A percentile compares a stretch with the other conserved stretches of the same genome.
These are phyloP conservation scores for Osmerus mordax DNA, from an alignment of 2,113 vertebrate species.

Conservation along the genomic window DNA sequence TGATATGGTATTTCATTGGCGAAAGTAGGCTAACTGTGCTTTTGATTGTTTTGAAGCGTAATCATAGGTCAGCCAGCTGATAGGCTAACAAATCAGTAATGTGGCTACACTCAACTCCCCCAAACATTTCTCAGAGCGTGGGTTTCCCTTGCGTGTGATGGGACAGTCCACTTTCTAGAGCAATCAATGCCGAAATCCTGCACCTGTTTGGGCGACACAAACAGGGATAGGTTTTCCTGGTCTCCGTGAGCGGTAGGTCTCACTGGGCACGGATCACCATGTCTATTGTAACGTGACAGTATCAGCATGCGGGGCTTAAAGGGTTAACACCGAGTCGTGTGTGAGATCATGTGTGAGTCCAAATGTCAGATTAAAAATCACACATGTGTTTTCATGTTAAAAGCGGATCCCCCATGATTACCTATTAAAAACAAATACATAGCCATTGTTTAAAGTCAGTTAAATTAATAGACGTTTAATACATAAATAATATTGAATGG, in stretches of 20 bases:
- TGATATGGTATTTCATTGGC: no score
- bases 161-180: constrained; percentile 3
- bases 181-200: constrained; percentile 52
- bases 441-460: no score
- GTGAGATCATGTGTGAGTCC: constrained; percentile 29
- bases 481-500: no score
- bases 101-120: neutral
- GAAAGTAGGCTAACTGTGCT: no score
- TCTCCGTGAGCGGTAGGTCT: constrained; percentile 30
- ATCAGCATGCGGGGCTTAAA: constrained; percentile 49
- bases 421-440: no score
- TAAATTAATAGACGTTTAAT: no score
- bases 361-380: constrained; percentile 39
- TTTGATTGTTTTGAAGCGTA: no score
- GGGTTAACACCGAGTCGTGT: constrained; percentile 41
- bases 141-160: constrained; percentile 4
- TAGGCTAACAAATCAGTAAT: no score
- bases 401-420: neutral
- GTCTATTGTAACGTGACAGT: constrained; percentile 57
- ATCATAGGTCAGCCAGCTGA: no score
- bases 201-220: constrained; percentile 62
- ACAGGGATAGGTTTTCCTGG: constrained; percentile 47
- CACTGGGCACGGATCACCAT: constrained; percentile 42
- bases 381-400: constrained; percentile 1
- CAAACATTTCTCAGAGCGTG: constrained; percentile 7